Conservation (phyloP, 2,888 invertebrate species). For the Erpobdella octoculata region DNA sequence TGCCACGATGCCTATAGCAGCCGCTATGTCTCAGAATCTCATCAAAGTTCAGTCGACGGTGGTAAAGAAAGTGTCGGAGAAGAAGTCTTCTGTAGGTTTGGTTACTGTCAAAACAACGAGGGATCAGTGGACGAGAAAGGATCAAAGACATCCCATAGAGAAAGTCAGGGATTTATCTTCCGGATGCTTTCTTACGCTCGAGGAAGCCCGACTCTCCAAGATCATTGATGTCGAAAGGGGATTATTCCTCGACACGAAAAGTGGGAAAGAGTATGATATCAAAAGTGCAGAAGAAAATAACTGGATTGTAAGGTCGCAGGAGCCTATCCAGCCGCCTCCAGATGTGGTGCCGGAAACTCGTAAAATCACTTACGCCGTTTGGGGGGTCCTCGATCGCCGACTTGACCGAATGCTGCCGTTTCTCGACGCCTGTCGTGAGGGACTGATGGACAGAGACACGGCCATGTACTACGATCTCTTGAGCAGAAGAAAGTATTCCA, state of each 20-base stretch:
- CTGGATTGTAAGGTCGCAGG: background rate
- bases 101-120: slow-evolving; percentile 32
- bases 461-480: slow-evolving; percentile 46
- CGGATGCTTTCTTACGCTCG: slow-evolving; percentile 23
- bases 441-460: slow-evolving; percentile 42
- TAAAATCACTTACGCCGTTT: slow-evolving; percentile 45
- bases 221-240: slow-evolving; percentile 33
- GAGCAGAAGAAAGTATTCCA: slow-evolving; percentile 41
- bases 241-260: background rate
- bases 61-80: slow-evolving; percentile 43
- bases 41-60: slow-evolving; percentile 45
- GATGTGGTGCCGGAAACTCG: slow-evolving; percentile 40
- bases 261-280: slow-evolving; percentile 14
- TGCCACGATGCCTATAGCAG: slow-evolving; percentile 33
- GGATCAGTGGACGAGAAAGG: slow-evolving; percentile 24
- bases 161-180: slow-evolving; percentile 31
- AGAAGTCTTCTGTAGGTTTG: slow-evolving; percentile 39
- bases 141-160: background rate
- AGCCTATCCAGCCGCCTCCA: slow-evolving; percentile 5
- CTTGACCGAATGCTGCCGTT: slow-evolving; percentile 37
- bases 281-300: slow-evolving; percentile 4
- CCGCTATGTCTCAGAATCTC: slow-evolving; percentile 41
- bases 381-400: slow-evolving; percentile 45
- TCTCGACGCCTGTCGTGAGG: slow-evolving; percentile 37
- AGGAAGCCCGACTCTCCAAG: slow-evolving; percentile 32